Conservation (phyloP, 2,888 invertebrate genomes). For the Sarcophaga subvicina region DNA sequence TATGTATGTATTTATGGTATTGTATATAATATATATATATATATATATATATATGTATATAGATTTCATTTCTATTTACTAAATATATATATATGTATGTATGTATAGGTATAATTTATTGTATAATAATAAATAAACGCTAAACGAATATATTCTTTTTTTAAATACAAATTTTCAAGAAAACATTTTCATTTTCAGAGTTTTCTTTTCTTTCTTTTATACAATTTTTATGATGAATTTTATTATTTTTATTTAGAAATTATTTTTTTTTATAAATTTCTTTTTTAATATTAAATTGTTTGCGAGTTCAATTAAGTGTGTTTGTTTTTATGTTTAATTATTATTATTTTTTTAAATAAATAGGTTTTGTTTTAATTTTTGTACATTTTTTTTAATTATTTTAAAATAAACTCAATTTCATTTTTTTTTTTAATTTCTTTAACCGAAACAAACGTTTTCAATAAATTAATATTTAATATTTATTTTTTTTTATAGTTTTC, state of each 20-base stretch:
- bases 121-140: conserved; percentile 30
- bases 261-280: not conserved
- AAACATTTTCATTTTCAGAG: not conserved
- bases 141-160: conserved; percentile 21
- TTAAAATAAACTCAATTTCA: not conserved
- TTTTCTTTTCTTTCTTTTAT: conserved; percentile 14
- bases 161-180: conserved; percentile 1
- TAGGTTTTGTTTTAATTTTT: not conserved
- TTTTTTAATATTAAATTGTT: not conserved
- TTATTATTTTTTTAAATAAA: not conserved
- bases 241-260: not conserved
- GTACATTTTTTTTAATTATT: not conserved
- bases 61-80: not conserved
- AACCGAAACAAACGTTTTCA: conserved; percentile 4
- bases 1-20: conserved; percentile 28
- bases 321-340: not conserved
- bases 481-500: conserved; percentile 30
- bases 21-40: conserved; percentile 47
- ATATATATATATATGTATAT: conserved; percentile 18
- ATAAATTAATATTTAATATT: conserved; percentile 37
- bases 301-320: not conserved
- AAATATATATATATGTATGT: conserved; percentile 23
- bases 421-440: too few species aligned
- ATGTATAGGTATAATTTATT: conserved; percentile 27
- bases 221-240: conserved; percentile 21